Evolutionary conservation across 2,797 vertebrate species (phyloP).

Genomic region (Sebastes cheni): DNA sequence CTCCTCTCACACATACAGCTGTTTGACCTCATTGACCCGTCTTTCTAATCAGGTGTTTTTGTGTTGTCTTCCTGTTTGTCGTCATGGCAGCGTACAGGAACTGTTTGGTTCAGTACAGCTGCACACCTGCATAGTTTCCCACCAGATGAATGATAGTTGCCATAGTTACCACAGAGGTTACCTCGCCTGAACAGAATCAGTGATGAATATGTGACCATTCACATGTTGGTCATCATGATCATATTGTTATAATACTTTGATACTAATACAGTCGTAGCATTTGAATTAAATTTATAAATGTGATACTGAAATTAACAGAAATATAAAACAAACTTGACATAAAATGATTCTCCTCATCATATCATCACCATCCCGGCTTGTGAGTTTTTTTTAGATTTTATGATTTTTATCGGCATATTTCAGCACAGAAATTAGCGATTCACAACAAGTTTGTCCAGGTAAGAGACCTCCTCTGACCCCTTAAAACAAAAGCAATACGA

Average conservation of each 20-base stretch:
- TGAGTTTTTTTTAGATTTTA: neutral
- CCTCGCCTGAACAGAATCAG: neutral
- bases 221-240: neutral
- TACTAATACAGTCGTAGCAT: neutral
- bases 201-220: neutral
- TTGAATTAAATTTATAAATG: neutral
- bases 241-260: neutral
- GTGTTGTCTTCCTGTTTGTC: slow-evolving; percentile 43
- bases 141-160: neutral
- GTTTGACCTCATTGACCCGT: slow-evolving; percentile 32
- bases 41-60: slow-evolving; percentile 13
- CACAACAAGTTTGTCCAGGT: too few species aligned
- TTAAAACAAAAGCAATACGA: neutral
- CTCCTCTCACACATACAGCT: neutral
- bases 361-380: neutral
- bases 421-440: neutral
- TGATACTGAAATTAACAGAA: neutral
- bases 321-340: neutral
- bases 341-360: neutral
- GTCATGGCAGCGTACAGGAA: slow-evolving; percentile 20
- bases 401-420: neutral
- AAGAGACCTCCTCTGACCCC: neutral
- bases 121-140: neutral
- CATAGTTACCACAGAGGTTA: neutral
- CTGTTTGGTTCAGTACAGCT: neutral